Evolutionary conservation across 2,888 invertebrate species (phyloP).

Genomic region (Labia minor): DNA sequence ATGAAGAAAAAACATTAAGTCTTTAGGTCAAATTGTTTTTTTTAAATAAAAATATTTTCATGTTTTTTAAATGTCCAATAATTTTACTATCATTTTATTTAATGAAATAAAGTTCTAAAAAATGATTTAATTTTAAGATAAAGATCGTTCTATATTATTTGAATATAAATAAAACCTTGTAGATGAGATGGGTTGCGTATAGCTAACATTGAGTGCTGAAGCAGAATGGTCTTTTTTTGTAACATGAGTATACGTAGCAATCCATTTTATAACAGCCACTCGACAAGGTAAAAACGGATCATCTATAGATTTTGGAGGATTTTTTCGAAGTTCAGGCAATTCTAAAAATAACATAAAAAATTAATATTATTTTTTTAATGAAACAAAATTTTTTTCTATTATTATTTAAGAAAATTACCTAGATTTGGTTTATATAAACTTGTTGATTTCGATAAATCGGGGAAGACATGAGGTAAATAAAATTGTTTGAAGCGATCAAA

Average conservation of each 20-base stretch:
- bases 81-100: too few relatives aligned
- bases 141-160: too few relatives aligned
- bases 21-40: too few relatives aligned
- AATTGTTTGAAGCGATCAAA: constrained; percentile 82
- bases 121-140: too few relatives aligned
- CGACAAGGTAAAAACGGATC: constrained; percentile 61
- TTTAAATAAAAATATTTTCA: too few relatives aligned
- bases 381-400: too few relatives aligned
- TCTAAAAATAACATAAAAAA: constrained; percentile 37
- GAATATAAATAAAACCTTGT: too few relatives aligned
- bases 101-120: too few relatives aligned
- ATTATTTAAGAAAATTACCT: constrained; percentile 49
- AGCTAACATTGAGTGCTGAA: not conserved
- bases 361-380: not conserved
- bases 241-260: constrained; percentile 72
- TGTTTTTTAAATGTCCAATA: too few relatives aligned
- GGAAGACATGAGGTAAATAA: constrained; percentile 83
- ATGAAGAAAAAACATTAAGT: not conserved
- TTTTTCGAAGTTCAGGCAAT: constrained; percentile 61
- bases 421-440: constrained; percentile 74
- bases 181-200: constrained; percentile 32
- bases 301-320: constrained; percentile 37
- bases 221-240: constrained; percentile 43
- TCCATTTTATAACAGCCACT: constrained; percentile 81
- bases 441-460: constrained; percentile 66